Evolutionary conservation across 1,140 invertebrate species (phyloP).

Genomic region (Drosophila bocki): DNA sequence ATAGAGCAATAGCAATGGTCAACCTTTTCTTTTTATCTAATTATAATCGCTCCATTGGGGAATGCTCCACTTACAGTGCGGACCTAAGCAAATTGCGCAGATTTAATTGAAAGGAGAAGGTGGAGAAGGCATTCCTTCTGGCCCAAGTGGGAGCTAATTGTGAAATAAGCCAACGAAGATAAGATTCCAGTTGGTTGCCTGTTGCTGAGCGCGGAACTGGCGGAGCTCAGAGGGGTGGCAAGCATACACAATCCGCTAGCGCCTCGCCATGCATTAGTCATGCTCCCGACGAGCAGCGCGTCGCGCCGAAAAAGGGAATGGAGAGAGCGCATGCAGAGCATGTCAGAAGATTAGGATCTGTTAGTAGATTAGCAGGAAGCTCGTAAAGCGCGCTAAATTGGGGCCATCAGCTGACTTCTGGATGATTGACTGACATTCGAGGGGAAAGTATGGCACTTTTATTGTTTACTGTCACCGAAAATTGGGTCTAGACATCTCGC

Average conservation of each 20-base stretch:
- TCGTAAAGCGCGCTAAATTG: constrained; percentile 26
- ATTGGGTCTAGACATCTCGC: constrained; percentile 29
- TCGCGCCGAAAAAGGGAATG: constrained; percentile 31
- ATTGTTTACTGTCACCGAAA: constrained; percentile 8
- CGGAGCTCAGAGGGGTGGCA: constrained; percentile 8
- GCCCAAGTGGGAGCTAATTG: constrained; percentile 15
- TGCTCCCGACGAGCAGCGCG: constrained; percentile 13
- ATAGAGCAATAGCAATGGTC: background rate
- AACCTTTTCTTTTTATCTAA: background rate
- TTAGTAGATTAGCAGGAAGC: constrained; percentile 24
- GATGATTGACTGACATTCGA: constrained; percentile 44
- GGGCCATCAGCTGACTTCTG: constrained; percentile 46
- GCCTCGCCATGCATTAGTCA: constrained; percentile 47
- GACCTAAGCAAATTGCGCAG: constrained; percentile 15
- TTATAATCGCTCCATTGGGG: background rate
- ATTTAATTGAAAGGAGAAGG: constrained; percentile 6
- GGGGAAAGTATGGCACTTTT: constrained; percentile 13
- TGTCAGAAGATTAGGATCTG: constrained; percentile 35
- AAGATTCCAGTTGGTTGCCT: constrained; percentile 22
- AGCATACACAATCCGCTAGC: constrained; percentile 4
- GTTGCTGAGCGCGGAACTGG: constrained; percentile 25
- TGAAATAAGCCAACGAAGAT: constrained; percentile 41
- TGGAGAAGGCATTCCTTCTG: no score
- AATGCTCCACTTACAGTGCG: background rate
- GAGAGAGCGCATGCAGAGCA: constrained; percentile 19